Percentiles rank a stretch among this genome's conserved stretches.
These are phyloP conservation scores for Gulo gulo DNA, from an alignment of 2,113 vertebrate species.

Conservation along the genomic window DNA sequence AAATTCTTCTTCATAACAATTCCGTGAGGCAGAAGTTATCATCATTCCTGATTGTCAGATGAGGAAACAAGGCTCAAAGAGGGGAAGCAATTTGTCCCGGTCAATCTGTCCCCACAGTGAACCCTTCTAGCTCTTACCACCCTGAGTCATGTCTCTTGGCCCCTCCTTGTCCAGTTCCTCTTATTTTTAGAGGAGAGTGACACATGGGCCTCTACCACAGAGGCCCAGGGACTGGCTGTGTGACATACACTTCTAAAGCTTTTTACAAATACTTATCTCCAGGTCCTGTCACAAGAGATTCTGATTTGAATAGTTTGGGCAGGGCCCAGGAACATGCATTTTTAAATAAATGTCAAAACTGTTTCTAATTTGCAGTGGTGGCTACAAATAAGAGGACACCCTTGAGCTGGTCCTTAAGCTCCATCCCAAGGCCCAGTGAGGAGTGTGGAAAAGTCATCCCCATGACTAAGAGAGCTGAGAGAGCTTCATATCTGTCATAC, in stretches of 20 bases:
- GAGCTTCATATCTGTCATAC: not conserved
- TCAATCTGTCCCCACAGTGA: not conserved
- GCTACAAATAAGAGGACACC: not conserved
- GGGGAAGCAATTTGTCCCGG: not conserved
- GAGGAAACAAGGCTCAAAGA: not conserved
- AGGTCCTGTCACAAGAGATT: not conserved
- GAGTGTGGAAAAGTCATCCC: not conserved
- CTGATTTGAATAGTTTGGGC: not conserved
- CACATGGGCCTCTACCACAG: not conserved
- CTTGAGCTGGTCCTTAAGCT: not conserved
- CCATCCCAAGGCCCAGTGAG: not conserved
- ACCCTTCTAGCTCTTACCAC: not conserved
- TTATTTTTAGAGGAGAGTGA: not conserved
- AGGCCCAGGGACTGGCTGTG: not conserved
- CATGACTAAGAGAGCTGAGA: not conserved
- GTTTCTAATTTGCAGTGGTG: not conserved
- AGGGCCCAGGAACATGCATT: not conserved
- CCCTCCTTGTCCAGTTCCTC: not conserved
- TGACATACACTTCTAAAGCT: not conserved
- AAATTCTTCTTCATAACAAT: not conserved
- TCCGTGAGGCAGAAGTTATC: not conserved
- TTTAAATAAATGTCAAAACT: not conserved
- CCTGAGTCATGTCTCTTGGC: not conserved
- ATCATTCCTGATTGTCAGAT: not conserved
- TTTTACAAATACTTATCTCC: not conserved